Evolutionary conservation across 2,113 vertebrate species (phyloP), one percentile per base, ranked within the genome.

Genomic region (Myxocyprinus asiaticus): DNA sequence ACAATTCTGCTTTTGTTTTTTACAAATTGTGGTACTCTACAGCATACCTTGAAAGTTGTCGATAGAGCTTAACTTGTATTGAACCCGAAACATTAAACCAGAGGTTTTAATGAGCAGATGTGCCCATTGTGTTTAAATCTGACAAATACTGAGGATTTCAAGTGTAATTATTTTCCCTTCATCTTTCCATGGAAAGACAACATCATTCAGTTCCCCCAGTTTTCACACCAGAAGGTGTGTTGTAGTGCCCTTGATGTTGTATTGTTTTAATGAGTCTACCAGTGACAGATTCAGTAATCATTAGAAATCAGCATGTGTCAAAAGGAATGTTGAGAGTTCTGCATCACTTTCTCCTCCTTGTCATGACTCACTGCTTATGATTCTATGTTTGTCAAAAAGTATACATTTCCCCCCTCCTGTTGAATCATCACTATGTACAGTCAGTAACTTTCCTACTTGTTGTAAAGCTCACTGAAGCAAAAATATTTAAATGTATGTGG

Each of bases 371-470:
- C 22, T 33, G 22, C 22, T 33, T 33, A 61, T 48, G 61, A 45
- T 69, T 81, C 66, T 56, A 67, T 67, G 47, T 67, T 83, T 53
- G 7, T 48, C 62, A 73, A 73, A 80, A 64, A 15, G 14, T 15
- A 7, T 12, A 67, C 33, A 53, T 77, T 73, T 61, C 61, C 15
- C 68, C 73, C 10, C 56, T 51, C 14, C 42, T 68, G 56, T 42
- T 79, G 74, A 80, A 75, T 78, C 82, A 74, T 53, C 48, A 65
- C n/a, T 78, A 64, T 73, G 61, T 70, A 50, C 53, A 22, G 44
- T 55, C 14, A n/a, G n/a, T n/a, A 68, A n/a, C 50, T 74, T 15
- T 42, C 65, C 67, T 9, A 6, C 44, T 8, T 61, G 50, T 43
- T 61, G 44, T 67, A n/a, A 62, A 67, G 63, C 44, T 68, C n/a